Base-by-base conservation (phyloP, 2,113 vertebrate genomes). In the Rutilus rutilus region DNA sequence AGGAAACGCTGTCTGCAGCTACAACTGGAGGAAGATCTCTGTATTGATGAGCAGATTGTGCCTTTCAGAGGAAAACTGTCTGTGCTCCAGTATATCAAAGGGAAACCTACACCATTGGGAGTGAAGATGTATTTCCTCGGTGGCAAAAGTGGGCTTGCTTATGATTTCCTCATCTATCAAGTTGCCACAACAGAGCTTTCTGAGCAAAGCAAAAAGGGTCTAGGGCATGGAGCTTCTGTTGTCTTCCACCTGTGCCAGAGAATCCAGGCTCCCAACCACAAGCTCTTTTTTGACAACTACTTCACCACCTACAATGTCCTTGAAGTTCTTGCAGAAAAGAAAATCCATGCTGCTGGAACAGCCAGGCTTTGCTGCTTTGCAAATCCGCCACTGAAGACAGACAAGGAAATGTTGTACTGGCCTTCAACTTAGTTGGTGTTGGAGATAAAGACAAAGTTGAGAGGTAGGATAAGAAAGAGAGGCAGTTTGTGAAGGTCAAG, bases 81-180 rank as follows among this genome's bases (percentile, higher is more conserved):
- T 47, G 45, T 47, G 45, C 45, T 47, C 45, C 45, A 47, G 45
- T 47, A 47, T 47, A 47, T 62, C 54, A 42, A 12, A 39, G 10
- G 73, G 39, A 76, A 50, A 36, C 21, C 59, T 60, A 39, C 78
- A 78, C 73, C 42, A 42, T 79, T 19, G 21, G 25, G 8, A 54
- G 54, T 60, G 19, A 42, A 80, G 67, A 33, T 30, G 2, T 47
- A 27, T 85, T 86, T 52, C 10, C 57, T 86, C 54, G 65, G 78
- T 47, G 36, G 67, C 25, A 62, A 59, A 80, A 82, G 65, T 74
- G 82, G 82, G 7, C 50, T 75, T 75, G 69, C 67, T 23, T 84
- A 84, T 84, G 82, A 84, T 36, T 84, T 84, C 82, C 67, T 84
- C 82, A 74, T 84, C 67, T 75, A 84, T n/a, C 82, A 84, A 75